Base-by-base conservation (phyloP, 2,888 invertebrate species). In the Antitype chi region DNA sequence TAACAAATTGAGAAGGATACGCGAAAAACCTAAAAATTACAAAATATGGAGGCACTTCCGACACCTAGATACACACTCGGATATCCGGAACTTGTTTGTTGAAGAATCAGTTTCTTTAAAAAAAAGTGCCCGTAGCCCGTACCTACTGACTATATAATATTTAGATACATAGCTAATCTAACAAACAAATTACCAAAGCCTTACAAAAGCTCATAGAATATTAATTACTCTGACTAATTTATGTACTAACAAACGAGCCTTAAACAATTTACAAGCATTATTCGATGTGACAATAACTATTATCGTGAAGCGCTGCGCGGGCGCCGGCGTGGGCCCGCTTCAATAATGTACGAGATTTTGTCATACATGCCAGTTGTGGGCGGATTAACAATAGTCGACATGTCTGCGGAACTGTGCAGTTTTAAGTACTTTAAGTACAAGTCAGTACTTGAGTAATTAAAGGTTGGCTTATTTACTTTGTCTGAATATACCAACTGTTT, bases 171-270 rank as follows among this genome's bases (percentile, higher is more conserved):
- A 53, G 32, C 60, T 3, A 53, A 15, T 17, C 20, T 9, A 8
- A n/a, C 17, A 11, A 13, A 78, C 32, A 66, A 53, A 76, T 57
- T 15, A 47, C 32, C 11, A 15, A 69, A 43, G 38, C 53, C 38
- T 25, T 23, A 52, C 77, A 78, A 81, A 23, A 78, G 38, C 78
- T 69, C 69, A 68, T 66, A 43, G 63, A 66, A 60, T 62, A 84
- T 84, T 84, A 83, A 84, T 78, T 84, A 67, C 55, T 17, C n/a
- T 25, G 43, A 78, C 78, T 84, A 80, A 84, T 84, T 70, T 52
- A 49, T 66, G 43, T 60, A 53, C 38, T 62, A 59, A 80, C 66
- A 74, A 74, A 70, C 60, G 20, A 71, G 57, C 28, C 43, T 71
- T 57, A 60, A 81, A 73, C 70, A 76, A 85, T 85, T 47, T 28